Evolutionary conservation across 2,113 vertebrate species (phyloP).

Genomic region (Zootoca vivipara): DNA sequence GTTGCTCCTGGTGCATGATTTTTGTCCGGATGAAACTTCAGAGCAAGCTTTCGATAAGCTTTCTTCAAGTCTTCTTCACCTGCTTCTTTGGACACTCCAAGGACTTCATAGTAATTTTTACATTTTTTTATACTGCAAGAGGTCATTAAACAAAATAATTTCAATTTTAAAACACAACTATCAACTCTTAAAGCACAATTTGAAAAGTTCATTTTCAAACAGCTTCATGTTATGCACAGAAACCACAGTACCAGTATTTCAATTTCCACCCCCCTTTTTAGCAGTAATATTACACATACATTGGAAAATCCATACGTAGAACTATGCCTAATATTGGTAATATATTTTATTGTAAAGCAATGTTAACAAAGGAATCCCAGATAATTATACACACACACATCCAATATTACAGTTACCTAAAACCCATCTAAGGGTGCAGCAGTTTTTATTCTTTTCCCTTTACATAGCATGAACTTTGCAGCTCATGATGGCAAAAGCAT

Average conservation of each 20-base stretch:
- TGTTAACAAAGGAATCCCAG: slow-evolving; percentile 1
- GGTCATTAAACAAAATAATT: slow-evolving; percentile 12
- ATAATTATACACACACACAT: slow-evolving; percentile 4
- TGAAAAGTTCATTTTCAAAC: not conserved
- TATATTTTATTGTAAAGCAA: not conserved
- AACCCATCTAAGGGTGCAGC: not conserved
- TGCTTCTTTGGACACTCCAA: slow-evolving; percentile 91
- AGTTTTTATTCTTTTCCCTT: not conserved
- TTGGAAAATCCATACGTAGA: not conserved
- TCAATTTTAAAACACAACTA: not conserved
- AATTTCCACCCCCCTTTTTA: not conserved
- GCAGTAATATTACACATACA: not conserved
- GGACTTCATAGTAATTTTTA: slow-evolving; percentile 96
- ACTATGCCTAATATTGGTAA: not conserved
- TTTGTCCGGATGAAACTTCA: slow-evolving; percentile 98
- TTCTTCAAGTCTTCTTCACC: slow-evolving; percentile 96
- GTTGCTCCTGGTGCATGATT: slow-evolving; percentile 96
- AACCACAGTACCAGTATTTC: not conserved
- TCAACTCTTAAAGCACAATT: not conserved
- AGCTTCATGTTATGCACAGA: not conserved
- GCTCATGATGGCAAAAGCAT: slow-evolving; percentile 1
- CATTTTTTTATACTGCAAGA: slow-evolving; percentile 92
- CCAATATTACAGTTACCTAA: not conserved
- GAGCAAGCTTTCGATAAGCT: slow-evolving; percentile 94
- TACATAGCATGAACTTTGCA: too few relatives aligned